Evolutionary conservation across 2,888 invertebrate genomes (phyloP), one percentile per base, ranked within the genome.

Genomic region (Crossocerus cetratus): DNA sequence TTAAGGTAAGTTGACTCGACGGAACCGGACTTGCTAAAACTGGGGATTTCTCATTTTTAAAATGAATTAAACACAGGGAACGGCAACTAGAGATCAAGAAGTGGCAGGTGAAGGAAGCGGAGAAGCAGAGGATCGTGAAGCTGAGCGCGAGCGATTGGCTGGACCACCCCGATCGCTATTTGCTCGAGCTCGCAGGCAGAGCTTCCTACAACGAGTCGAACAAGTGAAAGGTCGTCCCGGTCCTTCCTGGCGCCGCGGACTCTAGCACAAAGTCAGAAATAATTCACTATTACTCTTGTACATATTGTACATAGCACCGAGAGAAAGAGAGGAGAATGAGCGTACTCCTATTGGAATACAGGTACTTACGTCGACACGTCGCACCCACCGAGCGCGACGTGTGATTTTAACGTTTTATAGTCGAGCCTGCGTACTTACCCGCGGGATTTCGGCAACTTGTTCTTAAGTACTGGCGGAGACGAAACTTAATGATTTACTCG

Each of bases 91-190:
- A 97, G 85, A 94, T 97, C 83, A 98, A 98, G 90, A 95, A 96
- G 85, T 98, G 96, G 97, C 97, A 98, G 89, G 94, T 95, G 20
- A 94, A 94, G 84, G 97, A 98, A 90, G 96, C 95, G 0, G 97
- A 98, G 91, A 93, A 95, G 73, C 95, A 96, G 84, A 92, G 96
- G 65, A 93, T 94, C 86, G 96, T 98, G 8, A 98, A 98, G 89
- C 90, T 98, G 72, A 96, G 95, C 16, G 94, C 97, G 0, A 94
- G 96, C 20, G 98, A 98, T 88, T 99, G 98, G 98, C 93, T 97
- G 87, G 98, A 98, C 88, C 97, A 98, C 91, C 98, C 98, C 0
- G 98, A 99, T 92, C 93, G 98, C 69, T 97, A 98, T 89, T 92
- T 98, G 61, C 91, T 98, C 74, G 96, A 97, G 90, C 91, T 98